A percentile compares a stretch with the other conserved stretches of the same genome.
phyloP scores from a whole-genome alignment of 2,113 vertebrate species.

The Suricata suricatta region DNA sequence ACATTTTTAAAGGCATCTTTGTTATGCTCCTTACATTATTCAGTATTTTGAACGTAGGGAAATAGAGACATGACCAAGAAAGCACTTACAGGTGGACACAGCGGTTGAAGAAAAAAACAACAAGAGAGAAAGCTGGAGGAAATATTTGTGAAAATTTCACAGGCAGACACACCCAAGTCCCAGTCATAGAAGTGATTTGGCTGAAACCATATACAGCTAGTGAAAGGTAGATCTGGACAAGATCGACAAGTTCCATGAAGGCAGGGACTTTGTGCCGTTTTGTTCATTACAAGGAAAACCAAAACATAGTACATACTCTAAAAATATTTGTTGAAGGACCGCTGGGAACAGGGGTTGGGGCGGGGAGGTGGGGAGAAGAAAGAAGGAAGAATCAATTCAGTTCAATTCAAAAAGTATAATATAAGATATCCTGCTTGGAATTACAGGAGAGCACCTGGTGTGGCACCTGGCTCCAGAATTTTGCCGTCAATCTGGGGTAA shows the following conservation, averaged over 20 bases:
- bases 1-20: neutral
- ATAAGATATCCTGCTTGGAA: neutral
- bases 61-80: neutral
- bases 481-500: neutral
- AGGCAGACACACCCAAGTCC: neutral
- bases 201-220: neutral
- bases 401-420: neutral
- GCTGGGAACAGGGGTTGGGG: too few species aligned
- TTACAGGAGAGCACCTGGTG: neutral
- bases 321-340: constrained; percentile 10
- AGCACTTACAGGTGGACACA: neutral
- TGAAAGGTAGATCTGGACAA: constrained; percentile 6
- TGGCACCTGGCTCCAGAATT: neutral
- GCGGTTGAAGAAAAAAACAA: neutral
- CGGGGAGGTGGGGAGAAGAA: neutral
- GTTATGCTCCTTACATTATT: neutral
- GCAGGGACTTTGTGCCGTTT: neutral
- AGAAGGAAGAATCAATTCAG: neutral
- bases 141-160: neutral
- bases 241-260: neutral
- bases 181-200: neutral
- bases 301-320: neutral
- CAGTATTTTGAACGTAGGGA: neutral
- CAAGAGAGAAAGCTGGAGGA: neutral
- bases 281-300: neutral